Evolutionary conservation across 2,888 invertebrate genomes (phyloP).

Genomic region (Cantharis rufa): DNA sequence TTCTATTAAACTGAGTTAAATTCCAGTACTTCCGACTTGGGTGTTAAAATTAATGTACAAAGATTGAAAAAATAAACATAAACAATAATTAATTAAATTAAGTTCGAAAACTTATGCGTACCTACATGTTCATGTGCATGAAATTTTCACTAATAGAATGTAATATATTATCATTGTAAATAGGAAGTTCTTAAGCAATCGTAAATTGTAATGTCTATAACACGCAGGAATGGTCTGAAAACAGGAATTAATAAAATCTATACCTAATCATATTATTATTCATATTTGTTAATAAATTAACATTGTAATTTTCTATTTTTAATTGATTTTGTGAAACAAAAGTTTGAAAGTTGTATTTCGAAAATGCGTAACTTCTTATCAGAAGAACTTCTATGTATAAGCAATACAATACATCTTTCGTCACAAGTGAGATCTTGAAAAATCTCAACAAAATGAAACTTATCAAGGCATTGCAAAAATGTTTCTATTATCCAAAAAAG

Average conservation of each 20-base stretch:
- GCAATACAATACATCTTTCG: background rate
- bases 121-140: conserved; percentile 1
- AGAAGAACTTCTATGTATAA: no score
- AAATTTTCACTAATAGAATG: background rate
- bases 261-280: background rate
- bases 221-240: background rate
- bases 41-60: background rate
- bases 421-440: background rate
- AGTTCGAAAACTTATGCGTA: background rate
- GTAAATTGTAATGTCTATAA: background rate
- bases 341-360: background rate
- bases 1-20: background rate
- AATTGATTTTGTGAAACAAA: background rate
- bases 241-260: background rate
- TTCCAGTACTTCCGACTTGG: background rate
- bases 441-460: background rate
- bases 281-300: background rate
- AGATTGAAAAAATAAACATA: background rate
- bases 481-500: background rate
- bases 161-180: background rate
- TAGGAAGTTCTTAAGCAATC: background rate
- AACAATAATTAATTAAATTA: background rate
- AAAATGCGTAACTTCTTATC: background rate
- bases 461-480: background rate
- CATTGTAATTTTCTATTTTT: background rate